phyloP scores from a whole-genome alignment of 2,113 vertebrate genomes.

The Procapra przewalskii region DNA sequence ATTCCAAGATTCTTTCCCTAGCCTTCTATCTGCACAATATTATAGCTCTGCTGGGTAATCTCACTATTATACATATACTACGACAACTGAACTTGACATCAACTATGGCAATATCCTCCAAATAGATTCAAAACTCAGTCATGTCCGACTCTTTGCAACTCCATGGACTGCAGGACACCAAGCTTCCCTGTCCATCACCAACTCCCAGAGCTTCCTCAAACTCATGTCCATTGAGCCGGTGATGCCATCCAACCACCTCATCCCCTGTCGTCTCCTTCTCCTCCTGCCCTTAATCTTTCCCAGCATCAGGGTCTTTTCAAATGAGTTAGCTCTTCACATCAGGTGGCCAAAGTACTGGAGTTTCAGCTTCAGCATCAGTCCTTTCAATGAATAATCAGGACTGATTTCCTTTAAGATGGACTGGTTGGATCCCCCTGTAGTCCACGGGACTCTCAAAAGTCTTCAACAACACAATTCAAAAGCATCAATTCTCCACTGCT shows the following conservation, averaged over 20 bases:
- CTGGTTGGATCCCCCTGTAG: background rate
- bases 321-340: background rate
- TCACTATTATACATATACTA: background rate
- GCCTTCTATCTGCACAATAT: background rate
- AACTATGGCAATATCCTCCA: background rate
- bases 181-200: background rate
- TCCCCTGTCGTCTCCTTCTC: background rate
- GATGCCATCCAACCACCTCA: background rate
- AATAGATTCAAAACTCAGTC: background rate
- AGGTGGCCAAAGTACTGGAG: background rate
- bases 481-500: background rate
- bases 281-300: background rate
- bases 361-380: background rate
- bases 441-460: background rate
- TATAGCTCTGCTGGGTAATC: background rate
- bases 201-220: background rate
- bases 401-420: background rate
- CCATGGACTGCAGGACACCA: background rate
- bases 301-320: background rate
- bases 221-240: background rate
- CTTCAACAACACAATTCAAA: background rate
- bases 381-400: background rate
- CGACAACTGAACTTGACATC: background rate
- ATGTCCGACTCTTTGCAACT: background rate
- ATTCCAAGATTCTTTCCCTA: background rate